Evolutionary conservation across 37 sponge, comb jelly and placozoan species (phyloP).

Genomic region (Ianthella basta): DNA sequence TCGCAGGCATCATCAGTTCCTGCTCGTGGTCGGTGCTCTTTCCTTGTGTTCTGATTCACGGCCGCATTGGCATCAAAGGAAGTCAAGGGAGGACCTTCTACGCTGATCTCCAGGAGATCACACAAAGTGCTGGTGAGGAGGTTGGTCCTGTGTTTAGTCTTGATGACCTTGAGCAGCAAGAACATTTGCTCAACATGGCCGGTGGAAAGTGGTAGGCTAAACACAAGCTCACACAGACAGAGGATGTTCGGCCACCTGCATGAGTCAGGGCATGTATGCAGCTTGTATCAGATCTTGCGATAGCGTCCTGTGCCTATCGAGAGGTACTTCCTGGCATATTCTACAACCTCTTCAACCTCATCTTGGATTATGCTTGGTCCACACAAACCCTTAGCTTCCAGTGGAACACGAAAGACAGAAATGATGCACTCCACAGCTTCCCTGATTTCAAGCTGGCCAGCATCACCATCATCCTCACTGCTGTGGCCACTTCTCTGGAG

Average conservation of each 20-base stretch:
- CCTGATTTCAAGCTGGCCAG: constrained; percentile 15
- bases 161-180: constrained; percentile 37
- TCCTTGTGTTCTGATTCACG: constrained; percentile 34
- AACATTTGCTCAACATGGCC: constrained; percentile 50
- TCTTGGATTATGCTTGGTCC: constrained; percentile 32
- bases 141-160: constrained; percentile 40
- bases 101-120: constrained; percentile 38
- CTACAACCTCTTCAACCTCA: constrained; percentile 48
- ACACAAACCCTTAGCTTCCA: constrained; percentile 50
- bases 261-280: constrained; percentile 46
- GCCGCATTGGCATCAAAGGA: constrained; percentile 31
- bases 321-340: constrained; percentile 44
- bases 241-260: constrained; percentile 60
- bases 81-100: constrained; percentile 33
- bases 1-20: not conserved
- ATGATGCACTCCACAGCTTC: constrained; percentile 15
- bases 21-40: constrained; percentile 37
- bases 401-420: constrained; percentile 32
- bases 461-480: constrained; percentile 3
- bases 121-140: constrained; percentile 21
- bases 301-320: constrained; percentile 27
- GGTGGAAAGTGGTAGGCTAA: constrained; percentile 70
- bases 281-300: constrained; percentile 62
- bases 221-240: constrained; percentile 31
- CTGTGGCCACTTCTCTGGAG: not conserved